These are phyloP conservation scores for Papilio protenor DNA, from an alignment of 2,888 invertebrate genomes.

Conservation along the genomic window DNA sequence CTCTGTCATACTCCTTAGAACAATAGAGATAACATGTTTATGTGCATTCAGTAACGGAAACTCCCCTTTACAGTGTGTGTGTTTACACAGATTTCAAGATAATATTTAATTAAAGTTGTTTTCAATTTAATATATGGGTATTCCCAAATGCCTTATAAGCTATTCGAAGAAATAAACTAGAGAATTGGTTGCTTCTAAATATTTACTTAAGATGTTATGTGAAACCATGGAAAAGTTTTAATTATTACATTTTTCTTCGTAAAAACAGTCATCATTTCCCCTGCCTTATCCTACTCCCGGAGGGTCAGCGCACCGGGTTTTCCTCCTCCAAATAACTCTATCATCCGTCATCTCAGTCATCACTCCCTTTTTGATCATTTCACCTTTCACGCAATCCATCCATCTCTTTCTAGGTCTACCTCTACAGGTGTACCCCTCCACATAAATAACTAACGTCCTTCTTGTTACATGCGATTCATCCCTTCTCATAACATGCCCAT, in stretches of 20 bases:
- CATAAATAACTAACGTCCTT: too few relatives aligned
- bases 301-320: too few relatives aligned
- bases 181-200: neutral
- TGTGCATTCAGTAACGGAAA: neutral
- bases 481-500: too few relatives aligned
- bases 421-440: too few relatives aligned
- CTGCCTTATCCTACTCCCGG: too few relatives aligned
- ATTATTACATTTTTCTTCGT: neutral
- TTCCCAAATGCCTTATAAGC: neutral
- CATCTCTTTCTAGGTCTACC: too few relatives aligned
- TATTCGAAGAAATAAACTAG: neutral
- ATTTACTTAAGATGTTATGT: neutral
- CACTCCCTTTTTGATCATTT: too few relatives aligned
- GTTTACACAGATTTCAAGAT: neutral
- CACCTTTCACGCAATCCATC: too few relatives aligned
- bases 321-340: too few relatives aligned
- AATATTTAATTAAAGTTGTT: slow-evolving; percentile 10
- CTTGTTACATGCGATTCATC: too few relatives aligned
- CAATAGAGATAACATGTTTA: neutral
- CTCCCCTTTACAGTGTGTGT: neutral
- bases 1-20: neutral
- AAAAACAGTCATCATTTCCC: too few relatives aligned
- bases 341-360: too few relatives aligned
- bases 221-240: neutral
- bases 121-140: neutral